These are phyloP conservation scores for Helicoverpa armigera DNA, from an alignment of 1,140 invertebrate genomes.

Conservation along the genomic window DNA sequence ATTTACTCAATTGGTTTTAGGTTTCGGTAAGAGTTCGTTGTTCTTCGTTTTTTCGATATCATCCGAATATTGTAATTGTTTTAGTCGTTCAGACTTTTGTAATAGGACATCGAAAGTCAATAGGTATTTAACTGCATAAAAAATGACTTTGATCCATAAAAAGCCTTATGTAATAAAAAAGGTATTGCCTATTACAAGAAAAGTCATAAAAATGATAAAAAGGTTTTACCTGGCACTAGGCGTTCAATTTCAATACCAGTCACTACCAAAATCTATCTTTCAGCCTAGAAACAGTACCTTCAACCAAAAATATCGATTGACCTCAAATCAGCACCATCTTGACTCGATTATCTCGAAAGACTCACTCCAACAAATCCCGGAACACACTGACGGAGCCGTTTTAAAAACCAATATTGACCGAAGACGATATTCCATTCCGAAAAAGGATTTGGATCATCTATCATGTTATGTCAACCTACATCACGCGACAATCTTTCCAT, in stretches of 20 bases:
- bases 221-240: no score
- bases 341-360: constrained; percentile 23
- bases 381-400: constrained; percentile 18
- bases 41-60: not conserved
- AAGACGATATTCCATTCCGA: constrained; percentile 31
- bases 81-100: no score
- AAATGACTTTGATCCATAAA: no score
- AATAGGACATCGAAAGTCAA: no score
- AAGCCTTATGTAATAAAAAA: no score
- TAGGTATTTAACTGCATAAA: no score
- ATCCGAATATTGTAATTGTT: no score
- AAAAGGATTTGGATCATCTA: constrained; percentile 51
- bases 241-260: no score
- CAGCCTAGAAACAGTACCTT: no score
- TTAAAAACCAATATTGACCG: constrained; percentile 44
- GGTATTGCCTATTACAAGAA: no score
- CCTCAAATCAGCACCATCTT: constrained; percentile 2
- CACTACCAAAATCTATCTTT: no score
- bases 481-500: constrained; percentile 52
- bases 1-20: not conserved
- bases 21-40: not conserved
- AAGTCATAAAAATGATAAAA: no score
- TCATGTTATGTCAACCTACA: constrained; percentile 51
- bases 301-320: not conserved
- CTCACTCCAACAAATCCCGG: not conserved